phyloP scores from a whole-genome alignment of 1,140 invertebrate species.

The Radopholus similis region DNA sequence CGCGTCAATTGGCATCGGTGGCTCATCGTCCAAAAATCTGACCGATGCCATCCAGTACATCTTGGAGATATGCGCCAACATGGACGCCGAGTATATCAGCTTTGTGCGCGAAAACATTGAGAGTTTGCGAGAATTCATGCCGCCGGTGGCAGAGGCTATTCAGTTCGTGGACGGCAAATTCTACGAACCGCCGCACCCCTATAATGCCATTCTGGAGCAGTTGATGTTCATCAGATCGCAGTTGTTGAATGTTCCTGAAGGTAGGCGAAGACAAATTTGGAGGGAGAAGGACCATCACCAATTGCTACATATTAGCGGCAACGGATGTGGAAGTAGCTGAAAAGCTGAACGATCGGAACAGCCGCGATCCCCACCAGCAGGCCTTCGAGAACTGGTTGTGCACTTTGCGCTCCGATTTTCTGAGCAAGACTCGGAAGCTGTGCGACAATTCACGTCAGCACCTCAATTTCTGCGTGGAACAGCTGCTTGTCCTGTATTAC shows the following conservation, averaged over 20 bases:
- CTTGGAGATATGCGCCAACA: conserved; percentile 8
- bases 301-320: background rate
- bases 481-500: background rate
- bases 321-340: background rate
- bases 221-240: no score
- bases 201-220: no score
- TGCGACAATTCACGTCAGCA: background rate
- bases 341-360: background rate
- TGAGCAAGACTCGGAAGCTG: background rate
- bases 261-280: background rate
- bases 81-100: background rate
- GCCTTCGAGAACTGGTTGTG: background rate
- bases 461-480: conserved; percentile 3
- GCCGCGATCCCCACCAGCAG: background rate
- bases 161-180: no score
- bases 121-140: conserved; percentile 4
- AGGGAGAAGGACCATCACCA: background rate
- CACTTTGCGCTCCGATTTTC: background rate
- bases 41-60: background rate
- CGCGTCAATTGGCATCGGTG: conserved; percentile 27
- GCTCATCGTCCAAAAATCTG: background rate
- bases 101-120: conserved; percentile 3
- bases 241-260: no score
- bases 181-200: no score
- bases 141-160: background rate